Evolutionary conservation across 2,113 vertebrate species (phyloP), one percentile per base, ranked within the genome.

Genomic region (Carettochelys insculpta): DNA sequence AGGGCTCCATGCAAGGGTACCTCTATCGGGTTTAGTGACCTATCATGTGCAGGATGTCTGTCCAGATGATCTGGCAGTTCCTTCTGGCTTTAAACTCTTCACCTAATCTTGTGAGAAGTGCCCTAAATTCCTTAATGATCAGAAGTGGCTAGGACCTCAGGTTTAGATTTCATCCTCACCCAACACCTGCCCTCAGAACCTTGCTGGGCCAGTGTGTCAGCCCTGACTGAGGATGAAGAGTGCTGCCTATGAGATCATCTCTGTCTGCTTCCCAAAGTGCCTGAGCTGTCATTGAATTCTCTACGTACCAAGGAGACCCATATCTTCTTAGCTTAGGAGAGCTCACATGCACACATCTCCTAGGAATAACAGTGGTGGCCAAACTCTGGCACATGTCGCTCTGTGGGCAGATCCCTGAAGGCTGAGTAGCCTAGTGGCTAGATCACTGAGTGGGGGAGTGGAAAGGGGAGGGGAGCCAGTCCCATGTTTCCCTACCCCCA

Each of bases 271-370:
- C 85, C 87, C 80, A 87, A 86, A 92, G 86, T 38, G 83, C 80
- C 95, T 95, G 94, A 92, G 94, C 92, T 97, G 94, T 94, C 90
- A 86, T 93, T 93, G 87, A 92, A 94, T 95, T 95, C 94, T 96
- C 92, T 95, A 95, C 41, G 24, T 79, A 76, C 87, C 34, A 43
- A 24, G 5, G 61, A 68, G 79, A 81, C 80, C 85, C 51, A 89
- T 75, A 90, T 92, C 90, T 90, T 31, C 54, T 27, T 58, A 31
- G 27, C 27, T 58, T 31, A 68, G 8, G 61, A 68, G 61, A 38
- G 24, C 56, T 85, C 52, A 88, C 61, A 38, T 5, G 8, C n/a
- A 20, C 61, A 38, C 19, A 68, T 17, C 61, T 38, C n/a, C 19
- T 34, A 22, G n/a, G n/a, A 68, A 34, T 38, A 38, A 53, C 27